Evolutionary conservation across 1,140 invertebrate genomes (phyloP), one percentile per base, ranked within the genome.

Genomic region (Magallana ariakensis): DNA sequence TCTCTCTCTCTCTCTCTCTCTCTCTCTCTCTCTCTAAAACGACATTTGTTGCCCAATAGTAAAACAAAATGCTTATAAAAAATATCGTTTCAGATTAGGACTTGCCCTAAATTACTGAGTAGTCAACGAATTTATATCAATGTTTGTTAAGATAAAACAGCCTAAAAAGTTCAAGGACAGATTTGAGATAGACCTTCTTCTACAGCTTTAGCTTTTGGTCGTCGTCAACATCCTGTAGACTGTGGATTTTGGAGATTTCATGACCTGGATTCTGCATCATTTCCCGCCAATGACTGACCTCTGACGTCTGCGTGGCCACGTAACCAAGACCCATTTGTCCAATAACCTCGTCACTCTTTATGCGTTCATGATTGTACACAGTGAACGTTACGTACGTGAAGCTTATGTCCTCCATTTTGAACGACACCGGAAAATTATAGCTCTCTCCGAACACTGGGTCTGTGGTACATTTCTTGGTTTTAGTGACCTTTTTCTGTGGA

Each of bases 361-460:
- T 91, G 46, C 90, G 82, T 81, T 94, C 93, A 57, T 93, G 91
- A 86, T 93, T 92, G 80, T 88, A 93, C 5, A 94, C 87, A 1
- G 90, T 89, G 6, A 94, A 87, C 46, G 89, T 91, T 0, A 94
- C 53, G 8, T 84, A 87, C 26, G 92, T 93, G 19, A 90, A 91
- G 11, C 85, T 87, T 10, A 94, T 57, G 83, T 92, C 89, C 11
- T 92, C 92, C 15, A 85, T 83, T 57, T 88, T 84, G 3, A 88
- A 86, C 0, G 91, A 92, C 0, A 94, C 87, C 13, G 85, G 85
- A 81, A 94, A 94, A 1, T 84, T 75, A 58, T 94, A 94, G 16
- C 87, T 90, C 85, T 94, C 93, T 53, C 93, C 91, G 85, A 92
- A 94, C 0, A 91, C 81, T 0, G 94, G 94, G 82, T 93, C 91